phyloP scores from a whole-genome alignment of 1,140 invertebrate genomes.

The Pachyrhynchus sulphureomaculatus region DNA sequence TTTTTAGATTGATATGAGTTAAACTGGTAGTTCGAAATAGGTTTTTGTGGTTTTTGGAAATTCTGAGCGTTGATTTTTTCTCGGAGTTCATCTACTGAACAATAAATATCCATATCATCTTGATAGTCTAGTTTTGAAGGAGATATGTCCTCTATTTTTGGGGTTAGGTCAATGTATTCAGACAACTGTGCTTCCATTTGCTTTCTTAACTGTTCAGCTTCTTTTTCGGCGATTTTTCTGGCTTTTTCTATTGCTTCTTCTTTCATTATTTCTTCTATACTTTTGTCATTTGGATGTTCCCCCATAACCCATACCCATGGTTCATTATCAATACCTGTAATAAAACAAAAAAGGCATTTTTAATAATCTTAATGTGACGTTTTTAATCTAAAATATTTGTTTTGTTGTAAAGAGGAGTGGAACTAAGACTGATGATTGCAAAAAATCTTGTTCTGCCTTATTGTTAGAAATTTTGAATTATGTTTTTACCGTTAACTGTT shows the following conservation, averaged over 20 bases:
- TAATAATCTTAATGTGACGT: background rate
- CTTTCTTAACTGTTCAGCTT: constrained; percentile 59
- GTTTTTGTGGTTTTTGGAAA: constrained; percentile 50
- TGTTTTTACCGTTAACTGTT: too few relatives aligned
- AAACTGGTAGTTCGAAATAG: constrained; percentile 49
- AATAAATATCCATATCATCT: constrained; percentile 63
- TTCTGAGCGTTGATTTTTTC: constrained; percentile 55
- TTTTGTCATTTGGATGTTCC: constrained; percentile 62
- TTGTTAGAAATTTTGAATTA: too few relatives aligned
- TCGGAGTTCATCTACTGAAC: constrained; percentile 62
- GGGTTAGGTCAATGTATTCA: constrained; percentile 57
- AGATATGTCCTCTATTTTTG: constrained; percentile 51
- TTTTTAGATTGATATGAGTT: constrained; percentile 50
- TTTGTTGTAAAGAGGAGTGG: too few relatives aligned
- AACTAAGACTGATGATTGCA: too few relatives aligned
- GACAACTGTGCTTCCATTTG: constrained; percentile 60
- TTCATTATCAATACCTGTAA: constrained; percentile 59
- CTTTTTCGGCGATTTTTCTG: constrained; percentile 59
- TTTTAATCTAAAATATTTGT: too few relatives aligned
- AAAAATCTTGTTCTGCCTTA: too few relatives aligned
- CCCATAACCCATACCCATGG: constrained; percentile 67
- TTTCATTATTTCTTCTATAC: constrained; percentile 62
- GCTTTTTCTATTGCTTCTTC: constrained; percentile 63
- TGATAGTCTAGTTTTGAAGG: constrained; percentile 58
- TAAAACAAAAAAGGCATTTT: background rate